phyloP scores from a whole-genome alignment of 37 sponge, comb jelly and placozoan genomes.

The Beroe ovata region DNA sequence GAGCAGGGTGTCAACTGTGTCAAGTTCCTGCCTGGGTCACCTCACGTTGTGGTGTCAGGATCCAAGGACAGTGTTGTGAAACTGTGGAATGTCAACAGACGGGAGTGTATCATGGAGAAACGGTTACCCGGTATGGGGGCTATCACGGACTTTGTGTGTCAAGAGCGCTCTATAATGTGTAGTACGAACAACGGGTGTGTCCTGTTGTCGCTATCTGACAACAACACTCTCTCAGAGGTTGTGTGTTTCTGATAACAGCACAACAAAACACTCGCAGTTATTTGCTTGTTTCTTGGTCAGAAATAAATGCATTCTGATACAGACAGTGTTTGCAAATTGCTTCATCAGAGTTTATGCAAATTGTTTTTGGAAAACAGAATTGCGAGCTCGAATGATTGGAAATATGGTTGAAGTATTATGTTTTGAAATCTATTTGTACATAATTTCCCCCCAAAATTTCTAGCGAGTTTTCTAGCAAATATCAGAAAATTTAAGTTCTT shows the following conservation, averaged over 20 bases:
- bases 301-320: too few species aligned
- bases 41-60: neutral
- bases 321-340: too few species aligned
- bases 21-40: neutral
- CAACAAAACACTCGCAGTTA: too few species aligned
- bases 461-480: too few species aligned
- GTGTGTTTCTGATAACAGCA: slow-evolving; percentile 43
- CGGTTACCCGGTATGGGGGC: slow-evolving; percentile 29
- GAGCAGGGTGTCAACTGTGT: slow-evolving; percentile 51
- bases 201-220: neutral
- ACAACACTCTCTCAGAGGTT: neutral
- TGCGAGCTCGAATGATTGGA: too few species aligned
- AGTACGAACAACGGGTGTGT: slow-evolving; percentile 45
- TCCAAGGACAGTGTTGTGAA: slow-evolving; percentile 58
- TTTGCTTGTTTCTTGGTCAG: too few species aligned
- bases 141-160: slow-evolving; percentile 12
- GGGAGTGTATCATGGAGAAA: slow-evolving; percentile 35
- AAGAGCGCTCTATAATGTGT: neutral
- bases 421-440: too few species aligned
- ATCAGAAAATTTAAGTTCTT: too few species aligned
- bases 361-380: too few species aligned
- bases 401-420: too few species aligned
- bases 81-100: slow-evolving; percentile 1
- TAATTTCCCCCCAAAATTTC: too few species aligned
- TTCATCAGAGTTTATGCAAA: too few species aligned